Base-by-base conservation (phyloP, 2,888 invertebrate genomes). In the Holacanthella duospinosa region DNA sequence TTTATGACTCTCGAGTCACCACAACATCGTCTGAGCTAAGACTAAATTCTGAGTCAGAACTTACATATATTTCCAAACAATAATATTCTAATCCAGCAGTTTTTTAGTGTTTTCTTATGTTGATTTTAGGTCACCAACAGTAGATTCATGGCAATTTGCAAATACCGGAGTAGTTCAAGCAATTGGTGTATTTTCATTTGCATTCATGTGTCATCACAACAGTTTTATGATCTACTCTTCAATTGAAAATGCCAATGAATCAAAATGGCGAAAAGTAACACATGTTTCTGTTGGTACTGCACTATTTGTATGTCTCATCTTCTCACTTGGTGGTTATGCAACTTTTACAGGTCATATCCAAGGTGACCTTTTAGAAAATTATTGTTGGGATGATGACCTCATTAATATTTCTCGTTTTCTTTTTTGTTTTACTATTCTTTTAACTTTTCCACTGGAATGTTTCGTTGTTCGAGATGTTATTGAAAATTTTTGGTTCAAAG, bases 151-250 rank as follows among this genome's bases (percentile, higher is more conserved):
- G 86, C 79, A 80, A 71, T 86, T 88, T 77, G 85, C 85, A 43
- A 86, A 88, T 77, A 80, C 82, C 66, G 86, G 86, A 72, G 82
- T 88, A 54, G 82, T 88, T 66, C 87, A 88, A 67, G 85, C 89
- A 28, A 85, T 88, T 53, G 89, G 88, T 68, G 88, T 90, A 68
- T 89, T 89, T 85, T 86, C 88, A 19, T 89, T 89, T 77, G 87
- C 89, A n/a, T 91, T 89, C 76, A 89, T 91, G 89, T 91, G 90
- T 75, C 90, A 91, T 74, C 65, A 65, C 78, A 90, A 89, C 76
- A 88, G 88, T 62, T 91, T 90, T 76, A 81, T 91, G 67, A 84
- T 91, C 70, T 90, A 88, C 78, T 84, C 85, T 65, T 89, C 89
- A 44, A 85, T 91, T 77, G 83, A 85, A 74, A 83, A 87, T 70